Evolutionary conservation across 30 jellyfish, hydroid and myxozoan species (phyloP), one percentile per base, ranked within the genome.

Genomic region (Hydractinia symbiolongicarpus): DNA sequence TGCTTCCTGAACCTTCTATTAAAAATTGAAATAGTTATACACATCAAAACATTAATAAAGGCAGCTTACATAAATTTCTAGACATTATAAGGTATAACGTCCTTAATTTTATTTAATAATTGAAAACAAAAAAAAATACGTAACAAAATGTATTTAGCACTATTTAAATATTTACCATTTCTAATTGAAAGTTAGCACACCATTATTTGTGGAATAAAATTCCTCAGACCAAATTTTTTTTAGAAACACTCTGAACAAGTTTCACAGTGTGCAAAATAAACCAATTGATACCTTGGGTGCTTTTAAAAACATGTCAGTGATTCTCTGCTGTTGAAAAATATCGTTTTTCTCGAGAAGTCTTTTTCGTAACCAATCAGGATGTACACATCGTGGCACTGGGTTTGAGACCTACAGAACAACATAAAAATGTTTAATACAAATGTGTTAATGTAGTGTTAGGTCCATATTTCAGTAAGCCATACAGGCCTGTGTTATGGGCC

Each of bases 321-420:
- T 87, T 79, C 84, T 84, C 67, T 83, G 91, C 67, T 93, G 98
- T 50, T 72, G 79, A 51, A 79, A 67, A 4, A 81, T 85, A 73
- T 93, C 96, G 44, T 87, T 85, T 83, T 93, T 93, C 81, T 87
- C 95, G 6, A 93, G 79, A 8, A 93, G 53, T 13, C 91, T 84
- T 77, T 87, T 93, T 61, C 85, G 90, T 4, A 93, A 82, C 98
- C 98, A 93, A 52, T 93, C 96, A 2, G 98, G 98, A 69, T 93
- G 96, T 5, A 44, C 88, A 53, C 98, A 93, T 15, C 98, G 86
- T 8, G 95, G 96, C 15, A 93, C 98, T 6, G 98, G 98, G 62
- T 93, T 93, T 54, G 94, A 5, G 13, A 93, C 87, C 98, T 91
- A 83, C 7, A 13, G 67, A 73, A 50, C 1, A 30, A 30, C 44